Evolutionary conservation across 2,888 invertebrate genomes (phyloP).

Genomic region (Lochmaea crataegi): DNA sequence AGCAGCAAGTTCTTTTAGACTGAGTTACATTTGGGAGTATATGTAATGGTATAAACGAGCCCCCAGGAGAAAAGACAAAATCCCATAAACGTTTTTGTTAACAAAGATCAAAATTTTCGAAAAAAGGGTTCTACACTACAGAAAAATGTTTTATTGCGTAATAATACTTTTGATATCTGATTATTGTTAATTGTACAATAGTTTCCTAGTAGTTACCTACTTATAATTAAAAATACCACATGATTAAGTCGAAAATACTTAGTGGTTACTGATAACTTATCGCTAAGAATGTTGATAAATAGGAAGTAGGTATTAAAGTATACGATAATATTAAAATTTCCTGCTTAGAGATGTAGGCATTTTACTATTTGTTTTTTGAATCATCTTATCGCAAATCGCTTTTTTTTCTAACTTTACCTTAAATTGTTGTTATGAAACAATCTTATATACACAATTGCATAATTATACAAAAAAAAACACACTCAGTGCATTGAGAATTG

Average conservation of each 20-base stretch:
- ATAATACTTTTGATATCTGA: neutral
- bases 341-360: neutral
- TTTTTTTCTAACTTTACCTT: neutral
- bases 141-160: neutral
- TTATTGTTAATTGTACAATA: neutral
- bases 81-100: too few relatives aligned
- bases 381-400: neutral
- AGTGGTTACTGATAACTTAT: conserved; percentile 13
- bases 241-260: neutral
- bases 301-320: neutral
- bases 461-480: too few relatives aligned
- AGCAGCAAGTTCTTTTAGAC: too few relatives aligned
- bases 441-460: too few relatives aligned
- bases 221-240: neutral
- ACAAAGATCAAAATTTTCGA: too few relatives aligned
- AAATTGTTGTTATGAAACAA: neutral
- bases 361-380: neutral
- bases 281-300: neutral
- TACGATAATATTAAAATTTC: conserved; percentile 2
- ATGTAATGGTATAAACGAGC: too few relatives aligned
- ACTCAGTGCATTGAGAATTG: too few relatives aligned
- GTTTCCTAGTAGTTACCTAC: neutral
- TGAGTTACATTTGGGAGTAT: too few relatives aligned
- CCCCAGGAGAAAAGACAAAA: too few relatives aligned
- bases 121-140: too few relatives aligned